Conservation (phyloP, 1,140 invertebrate species). For the Ditylenchus dipsaci region DNA sequence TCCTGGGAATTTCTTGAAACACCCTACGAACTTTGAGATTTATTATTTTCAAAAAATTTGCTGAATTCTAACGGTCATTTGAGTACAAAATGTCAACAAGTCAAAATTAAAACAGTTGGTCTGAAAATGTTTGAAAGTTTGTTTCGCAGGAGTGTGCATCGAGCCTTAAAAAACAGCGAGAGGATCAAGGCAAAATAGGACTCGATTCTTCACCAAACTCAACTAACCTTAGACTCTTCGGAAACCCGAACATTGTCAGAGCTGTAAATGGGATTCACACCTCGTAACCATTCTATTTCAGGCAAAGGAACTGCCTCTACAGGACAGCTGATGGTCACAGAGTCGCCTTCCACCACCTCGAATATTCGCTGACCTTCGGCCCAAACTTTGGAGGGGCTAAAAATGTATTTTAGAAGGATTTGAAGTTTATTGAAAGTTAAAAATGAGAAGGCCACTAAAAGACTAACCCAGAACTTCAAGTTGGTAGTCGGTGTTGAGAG, state of each 20-base stretch:
- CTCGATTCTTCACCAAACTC: no score
- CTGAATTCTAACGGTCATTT: no score
- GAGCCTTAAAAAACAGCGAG: no score
- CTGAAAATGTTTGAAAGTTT: no score
- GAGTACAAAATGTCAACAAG: no score
- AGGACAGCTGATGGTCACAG: slow-evolving; percentile 46
- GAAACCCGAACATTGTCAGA: slow-evolving; percentile 46
- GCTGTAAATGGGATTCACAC: slow-evolving; percentile 37
- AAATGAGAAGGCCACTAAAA: neutral
- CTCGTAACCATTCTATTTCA: slow-evolving; percentile 49
- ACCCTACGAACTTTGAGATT: no score
- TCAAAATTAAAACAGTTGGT: no score
- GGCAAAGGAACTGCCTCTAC: slow-evolving; percentile 35
- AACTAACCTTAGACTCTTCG: slow-evolving; percentile 34
- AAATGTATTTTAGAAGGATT: slow-evolving; percentile 26
- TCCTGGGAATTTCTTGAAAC: no score
- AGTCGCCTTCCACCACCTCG: slow-evolving; percentile 46
- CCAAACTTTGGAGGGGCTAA: slow-evolving; percentile 60
- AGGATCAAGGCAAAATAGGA: no score
- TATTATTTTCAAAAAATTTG: no score
- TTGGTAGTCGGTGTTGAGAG: slow-evolving; percentile 59
- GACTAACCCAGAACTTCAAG: slow-evolving; percentile 62
- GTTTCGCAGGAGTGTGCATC: no score
- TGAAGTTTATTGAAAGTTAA: neutral
- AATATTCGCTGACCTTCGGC: slow-evolving; percentile 42